Evolutionary conservation across 1,140 invertebrate genomes (phyloP).

Genomic region (Ceratitis capitata): DNA sequence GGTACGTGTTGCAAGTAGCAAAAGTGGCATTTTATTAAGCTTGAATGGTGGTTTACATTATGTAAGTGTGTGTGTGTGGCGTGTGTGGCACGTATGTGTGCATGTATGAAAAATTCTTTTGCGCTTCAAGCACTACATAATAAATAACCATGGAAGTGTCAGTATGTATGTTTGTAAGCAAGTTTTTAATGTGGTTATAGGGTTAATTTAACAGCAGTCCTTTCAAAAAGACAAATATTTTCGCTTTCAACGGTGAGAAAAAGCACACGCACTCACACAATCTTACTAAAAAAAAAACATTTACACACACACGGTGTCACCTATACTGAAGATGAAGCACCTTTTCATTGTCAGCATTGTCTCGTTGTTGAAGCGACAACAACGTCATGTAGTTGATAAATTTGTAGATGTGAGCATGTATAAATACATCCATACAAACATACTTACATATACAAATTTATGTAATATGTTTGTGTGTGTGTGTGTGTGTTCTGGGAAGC

Average conservation of each 20-base stretch:
- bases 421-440: not conserved
- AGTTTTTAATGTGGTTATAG: not conserved
- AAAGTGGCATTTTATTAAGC: not conserved
- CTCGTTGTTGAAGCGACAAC: not conserved
- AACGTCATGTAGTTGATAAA: not conserved
- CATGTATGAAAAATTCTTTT: not conserved
- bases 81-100: not conserved
- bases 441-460: not conserved
- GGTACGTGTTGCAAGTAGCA: conserved; percentile 26
- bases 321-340: too few relatives aligned
- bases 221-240: not conserved
- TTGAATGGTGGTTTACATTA: not conserved
- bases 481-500: not conserved
- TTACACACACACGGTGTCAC: too few relatives aligned
- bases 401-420: not conserved
- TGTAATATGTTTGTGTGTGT: not conserved
- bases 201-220: conserved; percentile 3
- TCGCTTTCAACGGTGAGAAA: not conserved
- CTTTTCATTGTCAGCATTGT: too few relatives aligned
- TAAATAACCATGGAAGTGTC: not conserved
- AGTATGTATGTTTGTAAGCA: too few relatives aligned
- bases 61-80: not conserved
- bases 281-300: too few relatives aligned
- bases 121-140: not conserved
- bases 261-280: not conserved